Evolutionary conservation across 1,140 invertebrate species (phyloP).

Genomic region (Dinoponera quadriceps): DNA sequence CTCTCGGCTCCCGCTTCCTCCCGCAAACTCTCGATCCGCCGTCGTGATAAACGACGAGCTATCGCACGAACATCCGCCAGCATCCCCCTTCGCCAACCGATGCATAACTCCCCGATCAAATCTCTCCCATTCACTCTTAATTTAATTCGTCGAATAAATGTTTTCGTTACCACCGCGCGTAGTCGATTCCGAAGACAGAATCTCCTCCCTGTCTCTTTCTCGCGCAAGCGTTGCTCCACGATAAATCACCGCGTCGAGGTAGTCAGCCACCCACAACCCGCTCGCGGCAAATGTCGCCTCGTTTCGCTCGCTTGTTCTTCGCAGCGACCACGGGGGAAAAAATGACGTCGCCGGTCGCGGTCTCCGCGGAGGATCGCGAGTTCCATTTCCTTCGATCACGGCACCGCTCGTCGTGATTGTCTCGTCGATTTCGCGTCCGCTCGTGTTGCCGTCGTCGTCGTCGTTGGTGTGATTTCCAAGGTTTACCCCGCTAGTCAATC

Average conservation of each 20-base stretch:
- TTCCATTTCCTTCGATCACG: slow-evolving; percentile 44
- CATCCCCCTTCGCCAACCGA: neutral
- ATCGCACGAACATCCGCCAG: slow-evolving; percentile 30
- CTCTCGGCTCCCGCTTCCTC: slow-evolving; percentile 43
- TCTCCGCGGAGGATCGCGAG: slow-evolving; percentile 13
- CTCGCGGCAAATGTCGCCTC: neutral
- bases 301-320: neutral
- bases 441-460: neutral
- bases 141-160: slow-evolving; percentile 67
- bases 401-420: neutral
- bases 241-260: slow-evolving; percentile 63
- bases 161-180: slow-evolving; percentile 47
- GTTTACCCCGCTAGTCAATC: slow-evolving; percentile 16
- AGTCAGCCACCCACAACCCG: neutral
- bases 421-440: slow-evolving; percentile 2
- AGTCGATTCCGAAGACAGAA: neutral
- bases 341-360: neutral
- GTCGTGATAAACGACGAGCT: slow-evolving; percentile 35
- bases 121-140: slow-evolving; percentile 55
- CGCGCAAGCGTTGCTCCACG: slow-evolving; percentile 27
- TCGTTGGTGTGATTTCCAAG: neutral
- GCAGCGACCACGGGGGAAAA: neutral
- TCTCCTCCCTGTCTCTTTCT: neutral
- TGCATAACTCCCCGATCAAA: slow-evolving; percentile 64
- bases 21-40: slow-evolving; percentile 28